These are phyloP conservation scores for Leptinotarsa rubiginosa DNA, from an alignment of 2,888 invertebrate species.

Conservation along the genomic window DNA sequence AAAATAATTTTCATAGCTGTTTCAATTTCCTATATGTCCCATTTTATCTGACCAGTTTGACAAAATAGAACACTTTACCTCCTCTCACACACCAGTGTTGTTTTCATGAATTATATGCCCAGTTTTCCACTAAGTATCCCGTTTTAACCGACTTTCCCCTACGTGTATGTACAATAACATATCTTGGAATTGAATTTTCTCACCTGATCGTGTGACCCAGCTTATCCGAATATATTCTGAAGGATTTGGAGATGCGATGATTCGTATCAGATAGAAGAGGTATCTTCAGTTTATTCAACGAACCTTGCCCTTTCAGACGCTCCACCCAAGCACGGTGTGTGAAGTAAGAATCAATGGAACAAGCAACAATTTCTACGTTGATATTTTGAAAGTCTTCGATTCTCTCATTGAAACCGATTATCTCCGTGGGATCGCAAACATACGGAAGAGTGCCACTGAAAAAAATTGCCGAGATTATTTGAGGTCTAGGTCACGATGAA, in stretches of 20 bases:
- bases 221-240: conserved; percentile 93
- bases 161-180: no score
- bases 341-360: conserved; percentile 91
- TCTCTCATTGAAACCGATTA: conserved; percentile 89
- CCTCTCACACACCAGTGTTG: no score
- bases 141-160: no score
- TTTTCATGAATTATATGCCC: no score
- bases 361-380: conserved; percentile 87
- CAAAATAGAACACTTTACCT: not conserved
- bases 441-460: conserved; percentile 78
- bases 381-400: conserved; percentile 83
- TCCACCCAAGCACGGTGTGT: conserved; percentile 94
- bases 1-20: no score
- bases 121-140: no score
- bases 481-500: not conserved
- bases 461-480: conserved; percentile 48
- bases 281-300: conserved; percentile 87
- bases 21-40: no score
- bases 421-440: conserved; percentile 90
- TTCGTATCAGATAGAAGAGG: conserved; percentile 92
- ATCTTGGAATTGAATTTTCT: conserved; percentile 15
- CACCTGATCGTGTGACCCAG: conserved; percentile 87
- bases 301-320: conserved; percentile 90
- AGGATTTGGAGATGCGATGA: conserved; percentile 91
- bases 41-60: not conserved